Evolutionary conservation across 2,888 invertebrate species (phyloP), one percentile per base, ranked within the genome.

Genomic region (Icerya purchasi): DNA sequence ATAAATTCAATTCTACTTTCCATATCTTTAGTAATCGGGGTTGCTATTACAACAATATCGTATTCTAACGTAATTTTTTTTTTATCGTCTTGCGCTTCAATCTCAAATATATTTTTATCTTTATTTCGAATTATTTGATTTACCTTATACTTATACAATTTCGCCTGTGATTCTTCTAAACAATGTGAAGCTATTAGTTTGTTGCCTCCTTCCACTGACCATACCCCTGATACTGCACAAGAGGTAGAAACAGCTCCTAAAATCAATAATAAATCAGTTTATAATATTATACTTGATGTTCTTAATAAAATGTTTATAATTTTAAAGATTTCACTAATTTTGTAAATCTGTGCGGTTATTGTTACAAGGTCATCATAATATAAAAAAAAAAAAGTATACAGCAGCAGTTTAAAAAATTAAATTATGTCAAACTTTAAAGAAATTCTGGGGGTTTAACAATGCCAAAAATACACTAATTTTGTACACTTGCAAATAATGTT

Each of bases 141-240:
- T 2, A 76, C 75, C 62, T 67, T 67, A 24, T 69, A 68, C 18
- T 67, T 61, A n/a, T 72, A 66, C 2, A 75, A 56, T 18, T 68
- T 69, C 10, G 74, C 74, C n/a, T 69, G 67, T 0, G 77, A 72
- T 19, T 66, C 64, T 59, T 71, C 66, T 5, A 74, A 59, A 18
- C 75, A 68, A 56, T 66, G 65, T 64, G 70, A 68, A 2, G 73
- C 68, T 10, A 79, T 71, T 64, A 70, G 66, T 65, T 73, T 71
- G 67, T 82, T 82, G 53, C 81, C 82, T 53, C 77, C 78, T 64
- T 75, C 70, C 3, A 82, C 74, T 22, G 77, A 70, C 78, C 79
- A 81, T 51, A 81, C 5, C 36, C 8, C 5, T 8, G 5, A 5
- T 8, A 5, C 14, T 8, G 14, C 14, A 36, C 36, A 5, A 14